These are phyloP conservation scores for Penaeus vannamei DNA, from an alignment of 1,140 invertebrate genomes.

Conservation along the genomic window DNA sequence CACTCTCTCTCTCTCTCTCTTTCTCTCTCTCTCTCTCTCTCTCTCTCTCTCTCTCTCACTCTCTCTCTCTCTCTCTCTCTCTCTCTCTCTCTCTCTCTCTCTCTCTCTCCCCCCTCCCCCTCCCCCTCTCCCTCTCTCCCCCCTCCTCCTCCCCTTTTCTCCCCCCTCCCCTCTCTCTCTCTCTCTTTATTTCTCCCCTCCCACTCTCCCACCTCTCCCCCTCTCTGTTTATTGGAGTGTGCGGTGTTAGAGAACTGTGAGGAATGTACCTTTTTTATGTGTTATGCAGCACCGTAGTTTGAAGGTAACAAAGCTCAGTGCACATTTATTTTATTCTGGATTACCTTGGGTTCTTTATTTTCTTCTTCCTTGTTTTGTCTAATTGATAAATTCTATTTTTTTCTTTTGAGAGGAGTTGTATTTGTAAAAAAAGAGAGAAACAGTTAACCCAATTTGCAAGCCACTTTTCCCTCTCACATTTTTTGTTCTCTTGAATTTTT, in stretches of 20 bases:
- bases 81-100: not conserved
- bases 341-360: too few species aligned
- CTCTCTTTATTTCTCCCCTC: not conserved
- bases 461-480: not conserved
- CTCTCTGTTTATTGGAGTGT: too few species aligned
- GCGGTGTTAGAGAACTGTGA: too few species aligned
- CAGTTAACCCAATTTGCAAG: not conserved
- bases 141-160: not conserved
- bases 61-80: not conserved
- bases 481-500: constrained; percentile 37
- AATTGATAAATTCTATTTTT: too few species aligned
- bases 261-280: too few species aligned
- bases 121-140: not conserved
- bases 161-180: not conserved
- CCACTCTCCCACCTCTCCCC: not conserved
- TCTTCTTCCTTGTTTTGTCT: too few species aligned
- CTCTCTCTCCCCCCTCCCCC: not conserved
- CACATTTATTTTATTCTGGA: too few species aligned
- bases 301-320: too few species aligned
- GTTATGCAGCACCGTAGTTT: too few species aligned
- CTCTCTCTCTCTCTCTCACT: not conserved
- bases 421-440: too few species aligned
- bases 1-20: not conserved
- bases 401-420: too few species aligned
- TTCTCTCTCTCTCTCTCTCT: not conserved